These are phyloP conservation scores for Pygocentrus nattereri DNA, from an alignment of 2,797 vertebrate species.

Conservation along the genomic window DNA sequence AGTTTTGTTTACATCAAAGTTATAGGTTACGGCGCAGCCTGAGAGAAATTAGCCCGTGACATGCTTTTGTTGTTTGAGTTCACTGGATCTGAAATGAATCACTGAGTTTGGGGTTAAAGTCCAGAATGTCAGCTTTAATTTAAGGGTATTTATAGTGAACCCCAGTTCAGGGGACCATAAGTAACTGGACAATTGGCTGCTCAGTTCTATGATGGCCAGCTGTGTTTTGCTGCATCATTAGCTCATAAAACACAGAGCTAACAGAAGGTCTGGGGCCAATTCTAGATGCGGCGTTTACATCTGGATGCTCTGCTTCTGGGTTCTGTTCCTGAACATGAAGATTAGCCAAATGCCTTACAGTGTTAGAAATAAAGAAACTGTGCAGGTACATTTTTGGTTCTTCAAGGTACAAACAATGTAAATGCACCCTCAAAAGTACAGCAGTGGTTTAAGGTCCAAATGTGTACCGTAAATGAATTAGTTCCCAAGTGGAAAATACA, in stretches of 20 bases:
- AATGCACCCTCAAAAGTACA: no score
- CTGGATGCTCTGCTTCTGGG: not conserved
- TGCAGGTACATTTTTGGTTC: no score
- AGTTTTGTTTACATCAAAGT: constrained; percentile 16
- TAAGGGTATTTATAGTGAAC: constrained; percentile 7
- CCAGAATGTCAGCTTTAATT: not conserved
- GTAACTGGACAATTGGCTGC: not conserved
- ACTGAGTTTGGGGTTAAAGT: not conserved
- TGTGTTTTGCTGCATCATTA: not conserved
- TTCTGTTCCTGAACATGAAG: no score
- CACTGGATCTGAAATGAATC: not conserved
- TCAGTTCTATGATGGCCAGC: not conserved
- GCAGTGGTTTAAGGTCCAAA: no score
- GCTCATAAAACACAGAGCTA: not conserved
- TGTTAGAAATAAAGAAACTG: no score
- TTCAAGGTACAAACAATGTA: no score
- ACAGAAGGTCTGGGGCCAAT: not conserved
- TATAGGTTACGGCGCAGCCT: not conserved
- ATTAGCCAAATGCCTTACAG: no score
- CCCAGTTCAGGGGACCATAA: not conserved
- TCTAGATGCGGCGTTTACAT: not conserved
- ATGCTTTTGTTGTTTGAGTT: not conserved
- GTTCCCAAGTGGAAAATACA: no score
- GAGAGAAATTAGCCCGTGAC: not conserved
- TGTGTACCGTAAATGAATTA: no score